Conservation (phyloP, 2,797 vertebrate genomes). For the Acridotheres tristis region DNA sequence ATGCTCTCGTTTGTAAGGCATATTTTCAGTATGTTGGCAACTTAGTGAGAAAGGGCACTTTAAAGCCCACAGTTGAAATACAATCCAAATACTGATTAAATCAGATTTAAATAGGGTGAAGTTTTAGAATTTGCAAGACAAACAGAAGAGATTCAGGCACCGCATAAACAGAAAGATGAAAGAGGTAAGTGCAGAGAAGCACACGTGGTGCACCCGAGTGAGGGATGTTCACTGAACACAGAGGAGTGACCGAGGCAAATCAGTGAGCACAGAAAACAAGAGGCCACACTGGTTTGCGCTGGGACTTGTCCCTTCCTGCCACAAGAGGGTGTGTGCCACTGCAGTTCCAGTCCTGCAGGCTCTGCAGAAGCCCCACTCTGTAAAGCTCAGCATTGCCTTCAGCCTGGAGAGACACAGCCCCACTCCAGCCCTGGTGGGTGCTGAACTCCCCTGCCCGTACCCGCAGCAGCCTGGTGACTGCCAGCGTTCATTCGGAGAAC, state of each 20-base stretch:
- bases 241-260: not conserved
- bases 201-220: fast-evolving
- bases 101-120: not conserved
- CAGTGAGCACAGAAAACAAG: not conserved
- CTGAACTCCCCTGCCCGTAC: not conserved
- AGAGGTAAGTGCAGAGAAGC: not conserved
- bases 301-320: conserved; percentile 26
- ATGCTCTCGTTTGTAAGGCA: not conserved
- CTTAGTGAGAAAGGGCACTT: not conserved
- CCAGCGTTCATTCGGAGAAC: not conserved
- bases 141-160: not conserved
- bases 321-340: conserved; percentile 65
- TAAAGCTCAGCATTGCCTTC: not conserved
- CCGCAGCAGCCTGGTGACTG: not conserved
- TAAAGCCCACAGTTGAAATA: not conserved
- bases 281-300: not conserved
- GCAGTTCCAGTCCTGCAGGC: not conserved
- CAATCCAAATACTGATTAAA: not conserved
- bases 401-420: not conserved
- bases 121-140: not conserved
- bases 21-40: not conserved
- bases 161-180: not conserved
- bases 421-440: fast-evolving
- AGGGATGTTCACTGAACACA: not conserved
- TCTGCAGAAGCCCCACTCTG: not conserved